Evolutionary conservation across 2,113 vertebrate species (phyloP).

Genomic region (Oriolus oriolus): DNA sequence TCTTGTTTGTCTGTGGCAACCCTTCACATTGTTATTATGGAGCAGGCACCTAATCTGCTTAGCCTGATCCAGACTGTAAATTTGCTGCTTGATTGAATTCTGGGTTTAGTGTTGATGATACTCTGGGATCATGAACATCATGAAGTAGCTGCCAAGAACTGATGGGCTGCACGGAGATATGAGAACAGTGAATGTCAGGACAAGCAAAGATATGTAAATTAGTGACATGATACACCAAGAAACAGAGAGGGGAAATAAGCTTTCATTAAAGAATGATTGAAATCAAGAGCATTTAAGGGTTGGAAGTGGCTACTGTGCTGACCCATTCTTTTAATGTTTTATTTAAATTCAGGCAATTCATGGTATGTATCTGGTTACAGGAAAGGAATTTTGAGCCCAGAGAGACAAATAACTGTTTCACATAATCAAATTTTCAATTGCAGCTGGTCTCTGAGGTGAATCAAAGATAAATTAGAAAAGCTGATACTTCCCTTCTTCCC

Average conservation of each 20-base stretch:
- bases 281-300: not conserved
- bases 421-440: not conserved
- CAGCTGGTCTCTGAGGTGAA: not conserved
- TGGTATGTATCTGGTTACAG: not conserved
- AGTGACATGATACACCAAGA: not conserved
- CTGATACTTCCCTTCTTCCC: not conserved
- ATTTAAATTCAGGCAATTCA: not conserved
- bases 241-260: not conserved
- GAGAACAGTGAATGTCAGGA: not conserved
- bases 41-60: slow-evolving; percentile 4
- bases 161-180: not conserved
- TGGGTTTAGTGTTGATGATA: not conserved
- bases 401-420: not conserved
- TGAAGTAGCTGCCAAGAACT: not conserved
- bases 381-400: not conserved
- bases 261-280: not conserved
- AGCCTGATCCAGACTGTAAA: slow-evolving; percentile 14
- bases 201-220: not conserved
- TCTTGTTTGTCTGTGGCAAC: not conserved
- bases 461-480: not conserved
- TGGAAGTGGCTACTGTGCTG: not conserved
- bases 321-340: not conserved
- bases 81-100: slow-evolving; percentile 17
- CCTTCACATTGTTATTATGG: not conserved
- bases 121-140: not conserved